Base-by-base conservation (phyloP, 2,888 invertebrate genomes). In the Stenodema calcarata region DNA sequence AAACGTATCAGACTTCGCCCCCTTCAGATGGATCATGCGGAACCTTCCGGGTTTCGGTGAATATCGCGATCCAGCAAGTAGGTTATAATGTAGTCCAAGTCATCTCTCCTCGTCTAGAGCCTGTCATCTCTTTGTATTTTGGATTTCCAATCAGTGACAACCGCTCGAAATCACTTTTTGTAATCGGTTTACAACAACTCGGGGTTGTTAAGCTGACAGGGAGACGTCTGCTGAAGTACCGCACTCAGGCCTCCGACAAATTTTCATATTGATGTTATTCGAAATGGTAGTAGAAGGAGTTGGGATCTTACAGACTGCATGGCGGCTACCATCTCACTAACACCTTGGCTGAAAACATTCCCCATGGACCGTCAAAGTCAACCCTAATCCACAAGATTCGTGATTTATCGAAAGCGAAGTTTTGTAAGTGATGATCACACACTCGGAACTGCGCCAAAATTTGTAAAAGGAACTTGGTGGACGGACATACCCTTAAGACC, bases 331-430 rank as follows among this genome's bases (percentile, higher is more conserved):
- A 14, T n/a, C 44, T 0, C 41, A 73, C 35, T 41, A 42, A 6
- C 41, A 73, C 23, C 78, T 78, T 44, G 27, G 78, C 78, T 78
- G 44, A 78, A 78, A 78, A 78, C 78, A 78, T 78, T 73, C 30
- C 12, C 62, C 27, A n/a, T 12, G 23, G 9, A 23, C 47, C 16
- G 12, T 47, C 62, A 23, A 62, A 23, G 18, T 62, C 3, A 18
- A 23, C 9, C 6, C 27, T n/a, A 62, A 62, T 62, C 62, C 62
- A 23, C 23, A 23, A 62, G 18, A 62, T 11, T 62, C 27, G 23
- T 1, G 62, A 62, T 62, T 62, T 9, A 54, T 9, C 3, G 1
- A 54, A 6, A 47, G 18, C 62, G 23, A 62, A 11, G 7, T 4
- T 11, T 62, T 27, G 62, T 23, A 23, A 50, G n/a, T 50, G 14